Conservation (phyloP, 2,888 invertebrate species). For the Lasiommata megera region DNA sequence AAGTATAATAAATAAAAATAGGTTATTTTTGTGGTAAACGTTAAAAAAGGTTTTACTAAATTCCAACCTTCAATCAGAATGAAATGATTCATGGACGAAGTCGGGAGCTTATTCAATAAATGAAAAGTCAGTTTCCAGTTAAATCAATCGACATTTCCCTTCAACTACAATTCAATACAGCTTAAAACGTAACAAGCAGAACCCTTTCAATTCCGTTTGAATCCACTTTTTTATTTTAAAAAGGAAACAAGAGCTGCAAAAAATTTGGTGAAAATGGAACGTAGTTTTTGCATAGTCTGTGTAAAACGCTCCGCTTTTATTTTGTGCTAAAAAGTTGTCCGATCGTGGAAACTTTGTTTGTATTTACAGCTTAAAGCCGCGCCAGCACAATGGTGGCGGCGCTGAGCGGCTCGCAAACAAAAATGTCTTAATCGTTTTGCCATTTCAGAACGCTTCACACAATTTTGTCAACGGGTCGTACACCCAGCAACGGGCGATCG, state of each 20-base stretch:
- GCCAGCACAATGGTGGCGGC: constrained; percentile 11
- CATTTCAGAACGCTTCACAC: not conserved
- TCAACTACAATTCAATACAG: not conserved
- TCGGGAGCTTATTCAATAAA: not conserved
- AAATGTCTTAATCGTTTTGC: not conserved
- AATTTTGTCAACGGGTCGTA: not conserved
- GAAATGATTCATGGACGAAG: too few species aligned
- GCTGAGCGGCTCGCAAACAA: not conserved
- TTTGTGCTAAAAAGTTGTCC: constrained; percentile 13
- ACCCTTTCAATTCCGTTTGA: not conserved
- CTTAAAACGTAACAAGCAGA: not conserved
- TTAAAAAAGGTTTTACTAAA: too few species aligned
- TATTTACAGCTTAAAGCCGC: constrained; percentile 19
- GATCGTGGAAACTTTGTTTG: constrained; percentile 18
- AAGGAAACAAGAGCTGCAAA: not conserved
- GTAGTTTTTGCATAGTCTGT: constrained; percentile 10
- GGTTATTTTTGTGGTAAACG: too few species aligned
- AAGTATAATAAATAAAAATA: too few species aligned
- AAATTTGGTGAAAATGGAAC: constrained; percentile 8
- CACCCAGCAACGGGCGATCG: not conserved
- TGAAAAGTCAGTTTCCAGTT: not conserved
- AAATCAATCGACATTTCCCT: not conserved
- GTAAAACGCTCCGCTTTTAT: constrained; percentile 9
- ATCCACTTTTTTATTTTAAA: not conserved
- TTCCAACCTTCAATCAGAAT: too few species aligned